Evolutionary conservation across 2,888 invertebrate species (phyloP), one percentile per base, ranked within the genome.

Genomic region (Perizoma flavofasciatum): DNA sequence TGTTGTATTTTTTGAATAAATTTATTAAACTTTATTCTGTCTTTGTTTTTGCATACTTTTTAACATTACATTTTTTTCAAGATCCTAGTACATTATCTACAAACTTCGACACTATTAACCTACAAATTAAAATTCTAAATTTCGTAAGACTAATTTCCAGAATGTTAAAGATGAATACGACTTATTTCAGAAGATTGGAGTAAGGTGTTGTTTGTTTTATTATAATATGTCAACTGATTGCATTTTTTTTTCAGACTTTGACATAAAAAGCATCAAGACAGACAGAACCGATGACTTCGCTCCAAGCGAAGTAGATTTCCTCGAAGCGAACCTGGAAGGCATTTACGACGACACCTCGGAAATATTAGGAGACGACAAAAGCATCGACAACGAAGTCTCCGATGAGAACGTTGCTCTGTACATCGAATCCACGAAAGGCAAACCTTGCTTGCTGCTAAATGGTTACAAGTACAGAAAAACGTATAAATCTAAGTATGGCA

Each of bases 401-500:
- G 61, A 67, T 5, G 67, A 64, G 22, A 71, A 75, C 35, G 69
- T 77, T 6, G 82, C 82, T 0, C 49, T 87, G 9, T 84, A 84
- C 49, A 65, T 88, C 1, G 74, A 87, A 60, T 79, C 88, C 0
- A 68, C 69, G 5, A 78, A 69, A 57, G 88, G 89, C 0, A 84
- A 77, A 48, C 81, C 79, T 0, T 71, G 86, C 9, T 71, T 91
- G 9, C 79, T 83, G 60, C 83, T 83, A 63, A 82, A 82, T 32
- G 84, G 84, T 1, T 74, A 82, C 51, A 79, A 82, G 66, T 91
- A 88, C 55, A 77, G 82, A 50, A 87, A 81, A 63, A 74, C 75
- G 0, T 85, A 87, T 55, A 79, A 66, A 51, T 73, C 81, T 0
- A 86, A 77, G 61, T 65, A 72, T 32, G 89, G 89, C 0, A 72